Percentiles rank a stretch among this genome's conserved stretches.
These are phyloP conservation scores for Scaptomyza tumidula DNA, from an alignment of 2,888 invertebrate species.

Conservation along the genomic window DNA sequence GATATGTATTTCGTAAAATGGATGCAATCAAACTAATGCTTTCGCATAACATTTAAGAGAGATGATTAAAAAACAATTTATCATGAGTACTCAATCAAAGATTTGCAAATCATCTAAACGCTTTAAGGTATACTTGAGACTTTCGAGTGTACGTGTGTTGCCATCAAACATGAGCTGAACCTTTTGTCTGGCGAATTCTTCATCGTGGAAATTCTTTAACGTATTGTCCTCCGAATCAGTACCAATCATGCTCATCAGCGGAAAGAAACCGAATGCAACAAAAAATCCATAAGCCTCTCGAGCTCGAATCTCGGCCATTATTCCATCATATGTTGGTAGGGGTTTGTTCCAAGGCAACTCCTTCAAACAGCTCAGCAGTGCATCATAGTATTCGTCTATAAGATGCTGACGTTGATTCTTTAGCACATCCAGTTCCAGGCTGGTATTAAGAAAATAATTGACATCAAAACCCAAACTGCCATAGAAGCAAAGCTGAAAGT, in stretches of 20 bases:
- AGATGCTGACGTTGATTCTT: conserved; percentile 67
- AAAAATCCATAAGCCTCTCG: conserved; percentile 83
- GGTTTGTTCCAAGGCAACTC: conserved; percentile 60
- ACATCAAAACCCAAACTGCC: conserved; percentile 84
- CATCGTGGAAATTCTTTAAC: conserved; percentile 80
- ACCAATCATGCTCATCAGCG: conserved; percentile 82
- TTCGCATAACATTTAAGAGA: conserved; percentile 4
- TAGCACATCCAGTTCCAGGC: conserved; percentile 79
- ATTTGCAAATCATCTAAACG: conserved; percentile 78
- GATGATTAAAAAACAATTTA: neutral
- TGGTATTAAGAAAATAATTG: conserved; percentile 84
- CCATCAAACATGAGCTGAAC: conserved; percentile 82
- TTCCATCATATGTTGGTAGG: conserved; percentile 69
- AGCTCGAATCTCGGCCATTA: conserved; percentile 73
- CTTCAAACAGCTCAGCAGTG: conserved; percentile 64
- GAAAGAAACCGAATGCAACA: conserved; percentile 83
- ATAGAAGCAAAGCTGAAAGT: conserved; percentile 83
- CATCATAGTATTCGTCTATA: conserved; percentile 73
- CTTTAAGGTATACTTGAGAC: conserved; percentile 74
- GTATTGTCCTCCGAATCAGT: conserved; percentile 81
- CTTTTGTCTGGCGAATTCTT: conserved; percentile 79
- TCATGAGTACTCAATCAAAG: conserved; percentile 66
- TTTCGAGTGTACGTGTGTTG: conserved; percentile 79
- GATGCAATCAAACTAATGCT: conserved; percentile 8
- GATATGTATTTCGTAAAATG: conserved; percentile 12